These are phyloP conservation scores for Argyrosomus regius DNA, from an alignment of 2,797 vertebrate genomes.

Conservation along the genomic window DNA sequence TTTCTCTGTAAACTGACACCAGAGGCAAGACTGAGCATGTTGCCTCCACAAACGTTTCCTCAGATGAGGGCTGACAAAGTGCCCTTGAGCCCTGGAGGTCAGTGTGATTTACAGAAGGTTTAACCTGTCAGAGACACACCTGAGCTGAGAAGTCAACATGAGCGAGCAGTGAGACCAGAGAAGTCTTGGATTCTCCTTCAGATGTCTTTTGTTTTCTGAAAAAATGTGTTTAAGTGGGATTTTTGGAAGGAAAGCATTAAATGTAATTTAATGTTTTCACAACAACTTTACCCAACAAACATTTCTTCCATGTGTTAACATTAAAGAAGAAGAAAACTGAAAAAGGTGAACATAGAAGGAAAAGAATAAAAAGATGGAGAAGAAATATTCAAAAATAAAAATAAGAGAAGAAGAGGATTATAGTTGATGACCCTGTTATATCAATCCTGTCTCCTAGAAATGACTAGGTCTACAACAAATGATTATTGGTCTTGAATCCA, in stretches of 20 bases:
- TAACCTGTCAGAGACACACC: background rate
- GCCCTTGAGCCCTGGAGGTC: slow-evolving; percentile 25
- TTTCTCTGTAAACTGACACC: slow-evolving; percentile 66
- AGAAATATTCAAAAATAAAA: background rate
- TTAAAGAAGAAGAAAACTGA: background rate
- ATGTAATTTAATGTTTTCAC: background rate
- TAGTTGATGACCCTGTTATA: too few species aligned
- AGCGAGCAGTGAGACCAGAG: background rate
- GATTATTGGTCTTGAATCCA: too few species aligned
- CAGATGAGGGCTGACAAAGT: slow-evolving; percentile 10
- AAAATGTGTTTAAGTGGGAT: too few species aligned
- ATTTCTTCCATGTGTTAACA: background rate
- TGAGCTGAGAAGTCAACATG: background rate
- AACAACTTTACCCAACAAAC: background rate
- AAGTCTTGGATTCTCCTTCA: background rate
- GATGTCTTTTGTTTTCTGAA: too few species aligned
- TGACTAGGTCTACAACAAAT: too few species aligned
- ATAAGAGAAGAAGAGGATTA: too few species aligned
- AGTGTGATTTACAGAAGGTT: background rate
- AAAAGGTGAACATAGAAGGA: background rate
- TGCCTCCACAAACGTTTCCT: background rate
- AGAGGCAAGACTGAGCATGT: slow-evolving; percentile 64
- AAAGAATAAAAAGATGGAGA: background rate
- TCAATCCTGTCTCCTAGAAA: too few species aligned
- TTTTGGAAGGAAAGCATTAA: too few species aligned